Evolutionary conservation across 2,888 invertebrate species (phyloP), one percentile per base, ranked within the genome.

Genomic region (Trichogramma dendrolimi): DNA sequence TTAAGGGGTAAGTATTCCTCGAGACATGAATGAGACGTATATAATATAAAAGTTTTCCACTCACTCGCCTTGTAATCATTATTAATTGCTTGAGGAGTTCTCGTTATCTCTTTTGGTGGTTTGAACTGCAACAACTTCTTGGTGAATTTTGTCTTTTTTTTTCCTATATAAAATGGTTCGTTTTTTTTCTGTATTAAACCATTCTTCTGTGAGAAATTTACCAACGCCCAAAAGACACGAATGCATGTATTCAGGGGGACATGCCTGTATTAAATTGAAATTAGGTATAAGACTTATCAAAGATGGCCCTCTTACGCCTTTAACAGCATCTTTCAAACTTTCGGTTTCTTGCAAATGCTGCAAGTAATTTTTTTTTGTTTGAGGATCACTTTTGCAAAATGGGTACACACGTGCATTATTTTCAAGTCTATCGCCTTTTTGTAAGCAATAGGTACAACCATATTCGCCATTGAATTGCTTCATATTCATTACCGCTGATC

Each of bases 401-500:
- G 44, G 50, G 40, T 43, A 60, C 11, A 55, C 50, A 11, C 50
- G 43, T 11, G 53, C 53, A 5, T n/a, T 7, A n/a, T 46, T 48
- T 53, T 4, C n/a, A 11, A 53, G 10, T 53, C 53, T 40, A 10
- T 40, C 10, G 0, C 53, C 53, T 53, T 42, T 53, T 38, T 42
- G n/a, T 4, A 53, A n/a, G 11, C 42, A 53, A 14, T 53, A 53
- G 3, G 53, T 14, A 39, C 53, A 53, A 42, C 53, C 53, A 43
- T 53, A 41, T 14, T 38, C n/a, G 11, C 53, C 53, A 43, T 65
- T 64, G 42, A 48, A 67, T 44, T 63, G 62, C 4, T 47, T 60
- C 4, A 57, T 47, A 44, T 58, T 54, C 58, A 60, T 55, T 11
- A 64, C 51, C 38, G 48, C 11, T 43, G 66, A 62, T 56, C 64